phyloP scores from a whole-genome alignment of 2,888 invertebrate genomes.

The Protonemura montana region DNA sequence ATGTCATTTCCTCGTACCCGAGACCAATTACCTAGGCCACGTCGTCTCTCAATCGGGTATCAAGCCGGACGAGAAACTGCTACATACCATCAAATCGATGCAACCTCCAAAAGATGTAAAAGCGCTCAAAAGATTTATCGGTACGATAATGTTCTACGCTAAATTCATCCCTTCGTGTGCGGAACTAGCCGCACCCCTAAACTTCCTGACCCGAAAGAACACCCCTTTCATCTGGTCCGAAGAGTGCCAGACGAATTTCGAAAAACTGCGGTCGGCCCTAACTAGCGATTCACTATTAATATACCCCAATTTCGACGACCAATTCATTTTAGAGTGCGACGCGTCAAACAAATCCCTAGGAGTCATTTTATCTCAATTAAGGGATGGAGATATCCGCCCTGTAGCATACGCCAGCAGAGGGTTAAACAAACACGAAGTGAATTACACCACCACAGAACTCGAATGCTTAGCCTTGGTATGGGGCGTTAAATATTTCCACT shows the following conservation, averaged over 20 bases:
- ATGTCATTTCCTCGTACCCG: neutral
- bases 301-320: slow-evolving; percentile 46
- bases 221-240: neutral
- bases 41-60: neutral
- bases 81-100: neutral
- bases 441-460: slow-evolving; percentile 44
- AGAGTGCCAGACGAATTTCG: neutral
- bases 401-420: slow-evolving; percentile 49
- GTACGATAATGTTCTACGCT: neutral
- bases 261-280: neutral
- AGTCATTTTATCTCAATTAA: slow-evolving; percentile 44
- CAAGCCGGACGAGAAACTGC: neutral
- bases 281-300: neutral
- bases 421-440: slow-evolving; percentile 41
- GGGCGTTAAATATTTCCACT: slow-evolving; percentile 46
- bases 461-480: slow-evolving; percentile 48
- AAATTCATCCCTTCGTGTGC: slow-evolving; percentile 9
- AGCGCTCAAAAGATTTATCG: neutral
- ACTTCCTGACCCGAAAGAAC: neutral
- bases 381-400: slow-evolving; percentile 42
- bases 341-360: slow-evolving; percentile 47
- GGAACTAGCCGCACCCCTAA: neutral
- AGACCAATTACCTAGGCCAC: neutral
- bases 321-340: slow-evolving; percentile 49
- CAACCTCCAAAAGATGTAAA: neutral